Percentiles rank a stretch among this genome's conserved stretches.
These are phyloP conservation scores for Selene dorsalis DNA, from an alignment of 2,797 vertebrate genomes.

Conservation along the genomic window DNA sequence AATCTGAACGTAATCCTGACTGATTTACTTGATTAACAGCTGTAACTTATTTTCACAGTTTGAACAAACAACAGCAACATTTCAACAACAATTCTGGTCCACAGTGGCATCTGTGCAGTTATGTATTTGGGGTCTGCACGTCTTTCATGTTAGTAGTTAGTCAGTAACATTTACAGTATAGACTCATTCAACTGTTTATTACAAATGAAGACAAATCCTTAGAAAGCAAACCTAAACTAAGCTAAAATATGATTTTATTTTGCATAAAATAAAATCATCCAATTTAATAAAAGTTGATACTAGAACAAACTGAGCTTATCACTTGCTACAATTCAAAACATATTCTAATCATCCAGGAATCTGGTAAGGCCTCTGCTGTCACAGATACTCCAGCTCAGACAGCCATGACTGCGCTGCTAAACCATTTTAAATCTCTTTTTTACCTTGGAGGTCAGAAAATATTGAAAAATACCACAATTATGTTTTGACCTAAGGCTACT, in stretches of 20 bases:
- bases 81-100: background rate
- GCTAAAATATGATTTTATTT: too few relatives aligned
- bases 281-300: slow-evolving; percentile 1
- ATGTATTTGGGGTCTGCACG: background rate
- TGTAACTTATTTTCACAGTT: background rate
- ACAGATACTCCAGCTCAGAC: slow-evolving; percentile 23
- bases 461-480: slow-evolving; percentile 22
- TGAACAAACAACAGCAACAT: background rate
- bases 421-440: slow-evolving; percentile 10
- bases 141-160: too few relatives aligned
- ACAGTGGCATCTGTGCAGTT: background rate
- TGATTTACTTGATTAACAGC: background rate
- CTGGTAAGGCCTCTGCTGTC: background rate
- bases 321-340: background rate
- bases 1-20: too few relatives aligned
- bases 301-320: background rate
- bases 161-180: too few relatives aligned
- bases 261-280: background rate
- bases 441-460: background rate
- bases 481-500: background rate
- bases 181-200: too few relatives aligned
- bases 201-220: too few relatives aligned
- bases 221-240: too few relatives aligned
- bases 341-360: background rate
- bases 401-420: background rate